A percentile compares a stretch with the other conserved stretches of the same genome.
Evolutionary conservation across 1,140 invertebrate species (phyloP).

Genomic region (Aphidius gifuensis): DNA sequence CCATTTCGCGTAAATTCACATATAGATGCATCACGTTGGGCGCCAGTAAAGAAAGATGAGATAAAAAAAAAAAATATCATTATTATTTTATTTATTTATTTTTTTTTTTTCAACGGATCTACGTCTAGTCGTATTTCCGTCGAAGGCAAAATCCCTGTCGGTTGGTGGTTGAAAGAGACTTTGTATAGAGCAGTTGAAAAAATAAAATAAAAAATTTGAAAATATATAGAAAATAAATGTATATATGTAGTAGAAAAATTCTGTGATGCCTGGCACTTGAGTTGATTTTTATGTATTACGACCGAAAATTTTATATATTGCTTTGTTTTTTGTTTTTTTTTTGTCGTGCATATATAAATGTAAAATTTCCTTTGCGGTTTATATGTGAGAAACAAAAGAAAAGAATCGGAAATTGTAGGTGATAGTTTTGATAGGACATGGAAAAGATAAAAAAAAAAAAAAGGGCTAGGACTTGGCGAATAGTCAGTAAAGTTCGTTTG

Average conservation of each 20-base stretch:
- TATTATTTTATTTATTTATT: too few relatives aligned
- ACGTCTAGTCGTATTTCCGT: constrained; percentile 26
- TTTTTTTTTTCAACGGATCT: constrained; percentile 4
- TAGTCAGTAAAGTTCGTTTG: too few relatives aligned
- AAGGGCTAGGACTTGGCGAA: too few relatives aligned
- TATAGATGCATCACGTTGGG: neutral
- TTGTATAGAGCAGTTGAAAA: neutral
- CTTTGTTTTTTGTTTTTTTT: neutral
- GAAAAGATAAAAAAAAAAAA: too few relatives aligned
- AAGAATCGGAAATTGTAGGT: neutral
- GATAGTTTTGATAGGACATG: too few relatives aligned
- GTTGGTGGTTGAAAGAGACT: constrained; percentile 6
- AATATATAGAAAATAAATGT: too few relatives aligned
- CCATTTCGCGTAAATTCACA: constrained; percentile 10
- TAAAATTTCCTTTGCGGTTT: neutral
- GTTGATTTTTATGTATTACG: neutral
- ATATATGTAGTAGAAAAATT: too few relatives aligned
- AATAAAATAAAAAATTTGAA: too few relatives aligned
- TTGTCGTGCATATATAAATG: neutral
- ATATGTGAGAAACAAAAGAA: neutral
- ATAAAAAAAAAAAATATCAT: constrained; percentile 7
- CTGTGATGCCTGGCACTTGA: too few relatives aligned
- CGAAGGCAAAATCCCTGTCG: constrained; percentile 20
- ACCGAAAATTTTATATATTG: neutral
- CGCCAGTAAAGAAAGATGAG: neutral